Evolutionary conservation across 2,113 vertebrate genomes (phyloP).

Genomic region (Cyprinodon variegatus): DNA sequence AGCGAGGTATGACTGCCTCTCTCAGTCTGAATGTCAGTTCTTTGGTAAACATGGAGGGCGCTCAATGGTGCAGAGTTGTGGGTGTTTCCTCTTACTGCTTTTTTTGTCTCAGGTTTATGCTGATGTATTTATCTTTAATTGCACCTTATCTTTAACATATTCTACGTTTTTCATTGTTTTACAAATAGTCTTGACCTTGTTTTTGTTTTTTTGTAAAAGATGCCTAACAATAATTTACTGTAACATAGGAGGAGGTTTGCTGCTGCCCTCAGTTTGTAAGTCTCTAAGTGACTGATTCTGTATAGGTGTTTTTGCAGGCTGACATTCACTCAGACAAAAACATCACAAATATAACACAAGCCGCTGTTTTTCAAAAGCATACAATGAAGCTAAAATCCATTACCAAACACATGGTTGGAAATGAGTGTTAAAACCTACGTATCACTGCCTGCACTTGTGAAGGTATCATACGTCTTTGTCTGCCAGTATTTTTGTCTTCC

Average conservation of each 20-base stretch:
- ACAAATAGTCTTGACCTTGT: neutral
- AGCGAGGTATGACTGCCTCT: slow-evolving; percentile 55
- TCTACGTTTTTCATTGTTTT: neutral
- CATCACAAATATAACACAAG: neutral
- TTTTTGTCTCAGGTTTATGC: slow-evolving; percentile 5
- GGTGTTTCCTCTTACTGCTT: neutral
- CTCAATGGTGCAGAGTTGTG: slow-evolving; percentile 8
- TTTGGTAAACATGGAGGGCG: slow-evolving; percentile 15
- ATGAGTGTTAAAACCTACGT: neutral
- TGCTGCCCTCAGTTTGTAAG: slow-evolving; percentile 9
- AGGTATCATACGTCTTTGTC: slow-evolving; percentile 1
- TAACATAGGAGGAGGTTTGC: neutral
- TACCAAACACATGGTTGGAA: neutral
- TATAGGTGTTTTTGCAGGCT: slow-evolving; percentile 17
- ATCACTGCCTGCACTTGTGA: neutral
- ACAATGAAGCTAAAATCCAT: slow-evolving; percentile 3
- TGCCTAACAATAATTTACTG: neutral
- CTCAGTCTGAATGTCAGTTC: slow-evolving; percentile 30
- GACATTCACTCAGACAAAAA: slow-evolving; percentile 17
- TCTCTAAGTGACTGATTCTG: slow-evolving; percentile 20
- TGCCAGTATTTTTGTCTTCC: slow-evolving; percentile 4
- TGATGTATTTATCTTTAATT: neutral
- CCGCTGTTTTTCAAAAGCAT: neutral
- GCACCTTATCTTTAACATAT: neutral
- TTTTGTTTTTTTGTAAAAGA: neutral